A percentile compares a stretch with the other conserved stretches of the same genome.
phyloP scores from a whole-genome alignment of 2,888 invertebrate genomes.

The Agrochola litura region DNA sequence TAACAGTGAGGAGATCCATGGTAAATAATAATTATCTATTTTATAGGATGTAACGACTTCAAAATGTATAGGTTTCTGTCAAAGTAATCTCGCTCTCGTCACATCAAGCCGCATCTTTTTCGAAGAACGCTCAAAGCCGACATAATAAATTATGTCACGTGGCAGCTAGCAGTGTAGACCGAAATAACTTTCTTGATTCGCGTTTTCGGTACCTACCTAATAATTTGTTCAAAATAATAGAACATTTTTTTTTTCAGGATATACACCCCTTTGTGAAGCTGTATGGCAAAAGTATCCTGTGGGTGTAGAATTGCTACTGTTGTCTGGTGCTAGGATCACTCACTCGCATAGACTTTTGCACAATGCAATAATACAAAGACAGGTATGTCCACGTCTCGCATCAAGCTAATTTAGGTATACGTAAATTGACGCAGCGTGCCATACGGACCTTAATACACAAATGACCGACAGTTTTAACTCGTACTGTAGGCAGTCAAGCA shows the following conservation, averaged over 20 bases:
- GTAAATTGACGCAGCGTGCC: background rate
- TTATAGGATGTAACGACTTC: background rate
- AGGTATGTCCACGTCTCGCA: conserved; percentile 73
- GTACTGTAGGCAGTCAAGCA: background rate
- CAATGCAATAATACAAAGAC: conserved; percentile 91
- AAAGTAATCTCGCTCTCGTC: background rate
- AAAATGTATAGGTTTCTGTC: background rate
- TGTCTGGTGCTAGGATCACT: conserved; percentile 92
- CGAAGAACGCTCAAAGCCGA: background rate
- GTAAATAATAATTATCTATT: conserved; percentile 71
- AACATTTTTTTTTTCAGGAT: conserved; percentile 82
- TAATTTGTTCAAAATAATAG: background rate
- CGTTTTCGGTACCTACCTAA: background rate
- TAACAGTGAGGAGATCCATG: conserved; percentile 93
- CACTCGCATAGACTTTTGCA: conserved; percentile 93
- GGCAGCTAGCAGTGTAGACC: background rate
- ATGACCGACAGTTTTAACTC: conserved; percentile 5
- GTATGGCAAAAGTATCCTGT: conserved; percentile 92
- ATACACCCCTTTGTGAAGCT: conserved; percentile 93
- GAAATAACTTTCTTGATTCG: background rate
- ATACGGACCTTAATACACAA: background rate
- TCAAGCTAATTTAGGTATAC: background rate
- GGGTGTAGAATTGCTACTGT: conserved; percentile 91
- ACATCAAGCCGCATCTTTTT: background rate
- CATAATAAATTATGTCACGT: background rate